phyloP scores from a whole-genome alignment of 2,797 vertebrate genomes.

The Pseudopleuronectes americanus region DNA sequence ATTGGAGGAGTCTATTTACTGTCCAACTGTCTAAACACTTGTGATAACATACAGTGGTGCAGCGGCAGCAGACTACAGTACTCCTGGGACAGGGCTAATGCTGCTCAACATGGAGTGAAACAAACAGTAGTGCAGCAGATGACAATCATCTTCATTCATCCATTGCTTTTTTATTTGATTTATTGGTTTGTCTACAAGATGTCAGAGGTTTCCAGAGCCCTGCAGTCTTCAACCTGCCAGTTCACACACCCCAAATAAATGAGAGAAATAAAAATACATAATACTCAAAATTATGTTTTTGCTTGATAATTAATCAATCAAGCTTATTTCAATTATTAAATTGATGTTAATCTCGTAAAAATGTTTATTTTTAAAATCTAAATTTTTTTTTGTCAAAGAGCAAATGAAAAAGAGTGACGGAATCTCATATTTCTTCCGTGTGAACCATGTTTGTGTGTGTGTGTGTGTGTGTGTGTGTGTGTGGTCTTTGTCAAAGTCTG shows the following conservation, averaged over 20 bases:
- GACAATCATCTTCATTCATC: conserved; percentile 8
- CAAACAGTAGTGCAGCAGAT: background rate
- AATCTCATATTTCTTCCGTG: conserved; percentile 76
- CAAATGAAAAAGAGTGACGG: conserved; percentile 57
- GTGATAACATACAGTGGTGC: conserved; percentile 74
- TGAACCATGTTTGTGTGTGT: conserved; percentile 47
- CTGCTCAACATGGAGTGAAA: conserved; percentile 26
- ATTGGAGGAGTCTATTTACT: conserved; percentile 76
- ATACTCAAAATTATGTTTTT: background rate
- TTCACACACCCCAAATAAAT: background rate
- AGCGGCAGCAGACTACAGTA: conserved; percentile 39
- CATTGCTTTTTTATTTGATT: background rate
- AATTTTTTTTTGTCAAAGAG: conserved; percentile 51
- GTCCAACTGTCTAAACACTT: conserved; percentile 78
- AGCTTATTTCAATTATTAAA: too few relatives aligned
- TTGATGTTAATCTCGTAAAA: background rate
- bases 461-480: conserved; percentile 35
- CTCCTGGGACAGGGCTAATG: conserved; percentile 45
- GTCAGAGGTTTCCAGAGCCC: background rate
- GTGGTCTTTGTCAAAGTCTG: conserved; percentile 71
- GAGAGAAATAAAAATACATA: background rate
- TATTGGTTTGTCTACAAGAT: conserved; percentile 6
- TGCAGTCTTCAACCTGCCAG: background rate
- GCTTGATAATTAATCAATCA: too few relatives aligned
- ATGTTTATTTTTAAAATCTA: background rate